Evolutionary conservation across 2,888 invertebrate genomes (phyloP), one percentile per base, ranked within the genome.

Genomic region (Chrysodeixis includens): DNA sequence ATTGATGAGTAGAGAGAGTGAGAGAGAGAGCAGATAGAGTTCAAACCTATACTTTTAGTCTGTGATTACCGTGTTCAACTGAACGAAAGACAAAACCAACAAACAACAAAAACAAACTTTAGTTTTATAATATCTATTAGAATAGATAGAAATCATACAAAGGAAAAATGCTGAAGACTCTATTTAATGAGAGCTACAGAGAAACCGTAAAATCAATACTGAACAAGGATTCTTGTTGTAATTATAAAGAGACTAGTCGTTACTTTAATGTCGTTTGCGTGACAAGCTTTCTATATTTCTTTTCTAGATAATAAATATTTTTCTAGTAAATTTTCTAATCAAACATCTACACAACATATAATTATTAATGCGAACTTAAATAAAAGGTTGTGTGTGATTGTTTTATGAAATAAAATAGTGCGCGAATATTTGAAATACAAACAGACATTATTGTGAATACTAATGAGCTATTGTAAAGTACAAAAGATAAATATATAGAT

Each of bases 231-330:
- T 49, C 18, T 49, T 20, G 46, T 49, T 49, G 10, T 18, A 20
- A 49, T 49, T 49, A 49, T 49, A 20, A 20, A 18, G 46, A 46
- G 46, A 18, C 46, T 46, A 46, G 18, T 18, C 46, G 18, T 46
- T 16, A 16, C 18, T 46, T 16, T 18, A 46, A 18, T 46, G 46
- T 46, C 10, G 46, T 18, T 46, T 40, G 40, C 18, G 18, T 18
- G 16, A 18, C 18, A 9, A 18, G 46, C 18, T 16, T 46, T 46
- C 18, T 10, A 5, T 16, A 16, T 16, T 18, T 16, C 44, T 5
- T 32, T 32, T 10, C 35, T 12, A 35, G 10, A 35, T 35, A 35
- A 35, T 10, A 35, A 2, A 35, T 12, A 35, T 0, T 14, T 12
- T 35, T 35, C n/a, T n/a, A 40, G 10, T n/a, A 2, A 40, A 14